These are phyloP conservation scores for Corapipo altera DNA, from an alignment of 2,113 vertebrate species.

Conservation along the genomic window DNA sequence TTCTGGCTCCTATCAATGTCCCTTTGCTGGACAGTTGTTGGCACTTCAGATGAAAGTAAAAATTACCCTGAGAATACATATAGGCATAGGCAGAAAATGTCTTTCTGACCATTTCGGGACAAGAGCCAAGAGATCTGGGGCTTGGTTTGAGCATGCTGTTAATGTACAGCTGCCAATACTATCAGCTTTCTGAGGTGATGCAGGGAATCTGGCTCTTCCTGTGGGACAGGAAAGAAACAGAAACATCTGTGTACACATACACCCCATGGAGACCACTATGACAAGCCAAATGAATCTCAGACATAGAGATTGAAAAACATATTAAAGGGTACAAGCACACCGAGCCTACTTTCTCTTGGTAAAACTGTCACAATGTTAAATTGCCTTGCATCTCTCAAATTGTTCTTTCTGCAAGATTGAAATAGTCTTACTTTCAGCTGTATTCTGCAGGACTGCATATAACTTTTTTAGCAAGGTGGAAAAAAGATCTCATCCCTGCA, in stretches of 20 bases:
- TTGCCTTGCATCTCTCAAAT: not conserved
- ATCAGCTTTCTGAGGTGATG: not conserved
- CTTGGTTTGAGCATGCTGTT: not conserved
- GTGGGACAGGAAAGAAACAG: not conserved
- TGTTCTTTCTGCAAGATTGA: not conserved
- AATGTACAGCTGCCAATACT: not conserved
- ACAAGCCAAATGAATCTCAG: not conserved
- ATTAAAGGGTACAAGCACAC: not conserved
- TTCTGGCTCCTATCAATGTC: not conserved
- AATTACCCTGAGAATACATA: not conserved
- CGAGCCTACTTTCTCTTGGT: not conserved
- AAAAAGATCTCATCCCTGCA: not conserved
- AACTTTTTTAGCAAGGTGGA: not conserved
- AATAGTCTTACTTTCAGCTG: not conserved
- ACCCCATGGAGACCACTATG: not conserved
- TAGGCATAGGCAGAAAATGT: not conserved
- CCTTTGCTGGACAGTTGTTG: not conserved
- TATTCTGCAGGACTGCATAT: not conserved
- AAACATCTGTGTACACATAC: not conserved
- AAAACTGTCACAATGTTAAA: not conserved
- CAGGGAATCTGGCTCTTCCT: not conserved
- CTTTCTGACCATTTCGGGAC: not conserved
- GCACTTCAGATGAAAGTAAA: not conserved
- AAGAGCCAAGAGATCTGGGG: not conserved
- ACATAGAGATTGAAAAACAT: not conserved